Conservation (phyloP, 2,113 vertebrate genomes). For the Zapornia atra region DNA sequence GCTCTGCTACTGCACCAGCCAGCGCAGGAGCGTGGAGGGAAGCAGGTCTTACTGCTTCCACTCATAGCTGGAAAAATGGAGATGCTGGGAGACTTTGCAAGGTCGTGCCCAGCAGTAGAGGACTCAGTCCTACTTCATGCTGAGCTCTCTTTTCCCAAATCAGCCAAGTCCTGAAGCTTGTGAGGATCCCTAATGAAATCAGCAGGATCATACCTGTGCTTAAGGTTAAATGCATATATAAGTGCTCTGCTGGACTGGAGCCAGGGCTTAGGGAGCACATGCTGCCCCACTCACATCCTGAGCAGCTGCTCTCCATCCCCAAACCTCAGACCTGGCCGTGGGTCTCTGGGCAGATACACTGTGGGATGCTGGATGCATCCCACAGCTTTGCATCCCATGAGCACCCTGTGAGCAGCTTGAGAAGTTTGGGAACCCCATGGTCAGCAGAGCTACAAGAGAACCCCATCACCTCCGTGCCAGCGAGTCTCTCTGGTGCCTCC, state of each 20-base stretch:
- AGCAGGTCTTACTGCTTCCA: not conserved
- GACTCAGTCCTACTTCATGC: not conserved
- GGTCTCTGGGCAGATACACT: not conserved
- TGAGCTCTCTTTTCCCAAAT: not conserved
- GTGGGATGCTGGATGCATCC: not conserved
- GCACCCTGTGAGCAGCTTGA: rapidly evolving
- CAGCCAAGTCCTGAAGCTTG: not conserved
- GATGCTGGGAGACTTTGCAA: not conserved
- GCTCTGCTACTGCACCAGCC: rapidly evolving
- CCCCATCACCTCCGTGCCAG: rapidly evolving
- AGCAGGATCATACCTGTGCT: not conserved
- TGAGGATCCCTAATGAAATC: not conserved
- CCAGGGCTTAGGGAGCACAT: not conserved
- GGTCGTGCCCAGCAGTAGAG: not conserved
- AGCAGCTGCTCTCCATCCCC: not conserved
- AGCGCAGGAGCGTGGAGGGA: rapidly evolving
- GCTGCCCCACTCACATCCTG: rapidly evolving
- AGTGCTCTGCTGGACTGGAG: not conserved
- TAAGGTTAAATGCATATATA: not conserved
- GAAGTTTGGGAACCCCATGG: not conserved
- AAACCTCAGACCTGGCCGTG: rapidly evolving
- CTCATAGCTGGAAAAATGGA: rapidly evolving
- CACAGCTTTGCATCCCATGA: not conserved
- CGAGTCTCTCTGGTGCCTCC: rapidly evolving
- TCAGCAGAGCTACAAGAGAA: not conserved